A percentile compares a stretch with the other conserved stretches of the same genome.
Evolutionary conservation across 2,113 vertebrate species (phyloP).

Genomic region (Acrocephalus arundinaceus): DNA sequence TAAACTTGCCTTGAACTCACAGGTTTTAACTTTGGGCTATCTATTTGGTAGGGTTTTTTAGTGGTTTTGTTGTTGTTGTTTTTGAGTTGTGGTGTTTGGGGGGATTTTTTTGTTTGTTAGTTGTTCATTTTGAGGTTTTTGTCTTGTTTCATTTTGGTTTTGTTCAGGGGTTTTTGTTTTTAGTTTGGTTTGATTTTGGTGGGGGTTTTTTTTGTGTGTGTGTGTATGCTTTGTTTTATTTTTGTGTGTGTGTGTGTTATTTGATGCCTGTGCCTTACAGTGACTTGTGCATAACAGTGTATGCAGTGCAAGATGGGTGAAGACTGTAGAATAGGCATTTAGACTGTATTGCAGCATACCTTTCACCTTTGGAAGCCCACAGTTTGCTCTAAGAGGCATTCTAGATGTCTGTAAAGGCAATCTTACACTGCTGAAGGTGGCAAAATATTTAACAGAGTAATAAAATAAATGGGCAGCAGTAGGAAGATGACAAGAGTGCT

Average conservation of each 20-base stretch:
- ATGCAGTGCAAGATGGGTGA: not conserved
- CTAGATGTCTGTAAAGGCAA: not conserved
- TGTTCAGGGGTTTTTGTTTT: not conserved
- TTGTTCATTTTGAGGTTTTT: not conserved
- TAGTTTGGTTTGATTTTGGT: not conserved
- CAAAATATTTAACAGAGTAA: not conserved
- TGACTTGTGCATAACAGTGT: not conserved
- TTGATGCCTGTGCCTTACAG: not conserved
- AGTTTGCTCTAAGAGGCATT: not conserved
- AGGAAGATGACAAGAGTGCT: not conserved
- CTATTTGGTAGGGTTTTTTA: not conserved
- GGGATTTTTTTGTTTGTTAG: not conserved
- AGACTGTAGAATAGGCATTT: not conserved
- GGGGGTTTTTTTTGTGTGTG: not conserved
- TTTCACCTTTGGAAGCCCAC: not conserved
- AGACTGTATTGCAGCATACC: not conserved
- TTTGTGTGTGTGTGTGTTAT: not conserved
- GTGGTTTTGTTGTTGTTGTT: not conserved
- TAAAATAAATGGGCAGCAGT: not conserved
- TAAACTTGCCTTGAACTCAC: not conserved
- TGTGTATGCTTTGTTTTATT: not conserved
- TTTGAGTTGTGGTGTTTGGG: not conserved
- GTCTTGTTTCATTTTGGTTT: not conserved
- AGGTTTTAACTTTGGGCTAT: not conserved
- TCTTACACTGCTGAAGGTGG: not conserved